Evolutionary conservation across 1,140 invertebrate genomes (phyloP).

Genomic region (Arion vulgaris): DNA sequence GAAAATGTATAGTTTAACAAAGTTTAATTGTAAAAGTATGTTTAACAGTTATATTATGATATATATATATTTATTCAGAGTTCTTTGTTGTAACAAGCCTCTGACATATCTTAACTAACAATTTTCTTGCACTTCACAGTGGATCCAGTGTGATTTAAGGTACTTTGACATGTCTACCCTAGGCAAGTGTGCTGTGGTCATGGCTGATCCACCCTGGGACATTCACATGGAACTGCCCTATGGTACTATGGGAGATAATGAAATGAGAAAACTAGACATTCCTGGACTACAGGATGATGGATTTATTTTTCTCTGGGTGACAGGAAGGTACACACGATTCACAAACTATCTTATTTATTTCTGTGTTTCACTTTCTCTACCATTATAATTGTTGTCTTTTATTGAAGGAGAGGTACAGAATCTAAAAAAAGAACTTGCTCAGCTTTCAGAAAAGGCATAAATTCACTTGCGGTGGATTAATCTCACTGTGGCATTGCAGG

Average conservation of each 20-base stretch:
- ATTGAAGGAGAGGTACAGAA: too few species aligned
- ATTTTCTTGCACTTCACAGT: conserved; percentile 75
- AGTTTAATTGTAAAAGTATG: too few species aligned
- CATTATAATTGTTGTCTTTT: too few species aligned
- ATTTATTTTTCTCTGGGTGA: conserved; percentile 97
- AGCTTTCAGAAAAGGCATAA: too few species aligned
- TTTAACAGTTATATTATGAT: too few species aligned
- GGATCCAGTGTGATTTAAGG: conserved; percentile 97
- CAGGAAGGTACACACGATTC: conserved; percentile 82
- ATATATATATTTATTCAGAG: too few species aligned
- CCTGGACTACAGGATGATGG: conserved; percentile 94
- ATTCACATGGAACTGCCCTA: conserved; percentile 99
- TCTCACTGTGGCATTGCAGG: too few species aligned
- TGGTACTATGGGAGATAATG: conserved; percentile 99
- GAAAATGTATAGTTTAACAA: too few species aligned
- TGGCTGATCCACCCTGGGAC: conserved; percentile 94
- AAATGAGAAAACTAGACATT: conserved; percentile 95
- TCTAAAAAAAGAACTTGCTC: too few species aligned
- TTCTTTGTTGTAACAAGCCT: too few species aligned
- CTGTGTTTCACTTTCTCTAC: background rate
- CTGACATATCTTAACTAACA: too few species aligned
- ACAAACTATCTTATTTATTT: background rate
- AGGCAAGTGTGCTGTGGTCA: conserved; percentile 77
- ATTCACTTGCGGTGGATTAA: too few species aligned
- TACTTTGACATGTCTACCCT: conserved; percentile 96